Conservation (phyloP, 2,888 invertebrate species). For the Macrosiphum euphorbiae region DNA sequence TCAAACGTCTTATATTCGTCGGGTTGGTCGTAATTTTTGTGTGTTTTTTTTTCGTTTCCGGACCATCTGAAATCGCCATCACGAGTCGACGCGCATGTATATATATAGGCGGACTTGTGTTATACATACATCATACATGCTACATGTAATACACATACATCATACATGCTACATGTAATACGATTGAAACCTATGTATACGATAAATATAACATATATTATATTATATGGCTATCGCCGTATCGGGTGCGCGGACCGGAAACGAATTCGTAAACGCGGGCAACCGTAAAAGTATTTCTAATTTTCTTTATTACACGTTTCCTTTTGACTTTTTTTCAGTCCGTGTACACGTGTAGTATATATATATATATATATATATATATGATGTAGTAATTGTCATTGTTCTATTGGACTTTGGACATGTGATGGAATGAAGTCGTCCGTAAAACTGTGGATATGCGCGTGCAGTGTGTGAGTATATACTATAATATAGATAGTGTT, state of each 20-base stretch:
- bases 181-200: background rate
- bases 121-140: background rate
- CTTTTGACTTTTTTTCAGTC: background rate
- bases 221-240: background rate
- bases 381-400: background rate
- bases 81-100: background rate
- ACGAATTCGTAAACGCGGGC: constrained; percentile 19
- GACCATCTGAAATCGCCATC: background rate
- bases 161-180: background rate
- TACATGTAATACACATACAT: background rate
- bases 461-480: background rate
- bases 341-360: background rate
- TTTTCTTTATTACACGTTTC: constrained; percentile 31
- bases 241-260: constrained; percentile 11
- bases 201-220: background rate
- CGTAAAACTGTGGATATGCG: background rate
- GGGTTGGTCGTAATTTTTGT: background rate
- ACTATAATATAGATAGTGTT: background rate
- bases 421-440: background rate
- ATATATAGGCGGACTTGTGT: background rate
- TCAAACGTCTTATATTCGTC: background rate
- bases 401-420: background rate
- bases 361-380: background rate
- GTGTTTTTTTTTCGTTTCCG: background rate
- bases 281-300: constrained; percentile 44